phyloP scores from a whole-genome alignment of 1,140 invertebrate genomes.

The Drosophila willistoni region DNA sequence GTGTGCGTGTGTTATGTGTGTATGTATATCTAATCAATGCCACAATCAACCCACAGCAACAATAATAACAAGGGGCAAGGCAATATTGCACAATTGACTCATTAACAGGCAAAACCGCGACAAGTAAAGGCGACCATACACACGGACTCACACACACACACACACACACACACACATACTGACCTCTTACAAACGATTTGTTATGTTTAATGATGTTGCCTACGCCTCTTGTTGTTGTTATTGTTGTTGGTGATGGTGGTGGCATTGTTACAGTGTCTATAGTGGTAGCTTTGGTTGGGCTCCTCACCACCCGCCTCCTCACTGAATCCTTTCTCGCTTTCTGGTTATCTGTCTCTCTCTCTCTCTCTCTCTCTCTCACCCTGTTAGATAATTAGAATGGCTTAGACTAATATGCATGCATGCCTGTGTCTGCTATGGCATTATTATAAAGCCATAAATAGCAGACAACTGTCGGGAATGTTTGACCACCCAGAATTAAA shows the following conservation, averaged over 20 bases:
- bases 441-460: conserved; percentile 44
- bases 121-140: conserved; percentile 51
- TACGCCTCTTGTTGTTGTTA: conserved; percentile 12
- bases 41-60: conserved; percentile 44
- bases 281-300: conserved; percentile 20
- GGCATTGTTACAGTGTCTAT: not conserved
- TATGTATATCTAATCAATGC: conserved; percentile 65
- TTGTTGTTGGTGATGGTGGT: not conserved
- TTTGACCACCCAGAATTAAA: conserved; percentile 14
- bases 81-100: conserved; percentile 70
- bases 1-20: conserved; percentile 10
- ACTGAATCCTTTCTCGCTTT: not conserved
- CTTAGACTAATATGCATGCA: conserved; percentile 47
- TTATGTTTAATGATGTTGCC: conserved; percentile 67
- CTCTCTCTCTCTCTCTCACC: not conserved
- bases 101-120: conserved; percentile 78
- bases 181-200: conserved; percentile 37
- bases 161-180: conserved; percentile 4
- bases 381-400: conserved; percentile 52
- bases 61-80: conserved; percentile 31
- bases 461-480: conserved; percentile 44
- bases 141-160: not conserved
- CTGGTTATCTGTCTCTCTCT: not conserved
- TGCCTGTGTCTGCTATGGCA: conserved; percentile 1
- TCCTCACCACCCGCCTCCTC: conserved; percentile 5